These are phyloP conservation scores for Oryzias javanicus DNA, from an alignment of 2,113 vertebrate genomes.

Conservation along the genomic window DNA sequence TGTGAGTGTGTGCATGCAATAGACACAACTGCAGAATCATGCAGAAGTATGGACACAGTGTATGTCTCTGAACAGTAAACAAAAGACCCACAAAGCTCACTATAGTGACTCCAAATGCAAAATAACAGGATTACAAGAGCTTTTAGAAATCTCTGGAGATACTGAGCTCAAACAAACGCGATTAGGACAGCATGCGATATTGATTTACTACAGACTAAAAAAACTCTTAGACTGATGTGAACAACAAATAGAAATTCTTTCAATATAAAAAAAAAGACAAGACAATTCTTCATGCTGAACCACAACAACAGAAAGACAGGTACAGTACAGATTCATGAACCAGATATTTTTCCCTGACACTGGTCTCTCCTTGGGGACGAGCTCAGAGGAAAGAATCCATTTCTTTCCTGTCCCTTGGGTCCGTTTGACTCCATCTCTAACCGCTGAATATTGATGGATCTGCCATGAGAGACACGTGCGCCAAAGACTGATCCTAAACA, in stretches of 20 bases:
- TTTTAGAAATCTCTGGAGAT: not conserved
- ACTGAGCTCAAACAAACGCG: not conserved
- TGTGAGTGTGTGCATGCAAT: not conserved
- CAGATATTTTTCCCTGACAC: conserved; percentile 5
- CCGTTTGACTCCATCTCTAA: conserved; percentile 1
- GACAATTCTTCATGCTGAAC: not conserved
- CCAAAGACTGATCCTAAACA: conserved; percentile 3
- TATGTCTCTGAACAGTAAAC: too few relatives aligned
- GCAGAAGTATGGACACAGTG: not conserved
- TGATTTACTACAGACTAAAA: conserved; percentile 11
- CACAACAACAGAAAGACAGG: not conserved
- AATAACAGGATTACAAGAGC: not conserved
- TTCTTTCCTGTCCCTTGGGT: conserved; percentile 5
- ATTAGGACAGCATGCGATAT: conserved; percentile 13
- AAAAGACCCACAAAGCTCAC: too few relatives aligned
- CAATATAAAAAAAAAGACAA: too few relatives aligned
- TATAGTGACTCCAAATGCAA: too few relatives aligned
- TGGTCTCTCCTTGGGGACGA: conserved; percentile 3
- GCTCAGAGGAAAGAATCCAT: not conserved
- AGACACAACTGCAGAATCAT: not conserved
- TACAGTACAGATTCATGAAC: not conserved
- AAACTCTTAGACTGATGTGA: too few relatives aligned
- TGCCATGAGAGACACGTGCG: not conserved
- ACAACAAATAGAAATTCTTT: too few relatives aligned
- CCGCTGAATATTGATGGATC: not conserved